A percentile compares a stretch with the other conserved stretches of the same genome.
Evolutionary conservation across 2,113 vertebrate genomes (phyloP).

Genomic region (Dendrocopos noguchii): DNA sequence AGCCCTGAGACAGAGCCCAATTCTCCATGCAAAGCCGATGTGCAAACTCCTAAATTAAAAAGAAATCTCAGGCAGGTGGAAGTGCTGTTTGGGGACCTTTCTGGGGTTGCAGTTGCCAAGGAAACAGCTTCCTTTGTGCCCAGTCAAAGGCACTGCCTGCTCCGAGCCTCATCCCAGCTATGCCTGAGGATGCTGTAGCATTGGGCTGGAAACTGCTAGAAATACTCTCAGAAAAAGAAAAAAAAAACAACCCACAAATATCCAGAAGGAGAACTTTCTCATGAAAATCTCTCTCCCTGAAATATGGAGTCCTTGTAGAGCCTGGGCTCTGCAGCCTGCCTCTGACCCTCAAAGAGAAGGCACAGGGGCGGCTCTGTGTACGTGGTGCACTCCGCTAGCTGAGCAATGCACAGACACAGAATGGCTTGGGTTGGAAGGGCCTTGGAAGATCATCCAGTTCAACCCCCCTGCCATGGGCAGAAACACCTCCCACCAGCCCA

Average conservation of each 20-base stretch:
- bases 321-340: background rate
- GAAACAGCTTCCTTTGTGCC: slow-evolving; percentile 68
- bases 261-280: background rate
- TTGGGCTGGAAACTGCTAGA: slow-evolving; percentile 20
- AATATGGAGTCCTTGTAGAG: background rate
- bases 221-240: background rate
- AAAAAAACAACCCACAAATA: background rate
- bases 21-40: slow-evolving; percentile 24
- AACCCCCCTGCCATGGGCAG: no score
- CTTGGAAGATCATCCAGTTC: no score
- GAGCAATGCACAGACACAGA: background rate
- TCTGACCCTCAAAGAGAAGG: background rate
- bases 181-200: slow-evolving; percentile 5
- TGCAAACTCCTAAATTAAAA: slow-evolving; percentile 61
- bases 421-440: no score
- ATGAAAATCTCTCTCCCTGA: background rate
- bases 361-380: background rate
- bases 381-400: background rate
- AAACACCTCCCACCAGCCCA: no score
- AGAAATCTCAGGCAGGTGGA: slow-evolving; percentile 52
- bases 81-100: slow-evolving; percentile 41
- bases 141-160: slow-evolving; percentile 58
- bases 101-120: slow-evolving; percentile 58
- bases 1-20: slow-evolving; percentile 21
- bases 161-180: slow-evolving; percentile 54